Percentiles rank a stretch among this genome's conserved stretches.
Evolutionary conservation across 2,797 vertebrate genomes (phyloP).

Genomic region (Coracias cyanogaster): DNA sequence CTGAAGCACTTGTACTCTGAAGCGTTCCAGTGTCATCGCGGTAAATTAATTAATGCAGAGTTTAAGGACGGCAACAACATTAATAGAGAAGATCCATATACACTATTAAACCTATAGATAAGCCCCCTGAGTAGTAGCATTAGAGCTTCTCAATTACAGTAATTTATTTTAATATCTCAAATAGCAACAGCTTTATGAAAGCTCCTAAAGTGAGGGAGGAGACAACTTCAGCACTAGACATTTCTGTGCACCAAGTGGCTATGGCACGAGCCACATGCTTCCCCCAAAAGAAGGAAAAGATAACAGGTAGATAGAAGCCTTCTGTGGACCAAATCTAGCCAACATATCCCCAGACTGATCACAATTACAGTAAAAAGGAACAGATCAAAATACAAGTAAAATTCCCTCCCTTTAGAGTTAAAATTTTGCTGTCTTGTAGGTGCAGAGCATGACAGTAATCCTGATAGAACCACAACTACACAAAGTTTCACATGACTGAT

Average conservation of each 20-base stretch:
- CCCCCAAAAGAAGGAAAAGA: not conserved
- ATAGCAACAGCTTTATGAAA: not conserved
- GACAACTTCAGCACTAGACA: not conserved
- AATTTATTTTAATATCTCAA: not conserved
- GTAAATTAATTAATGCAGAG: not conserved
- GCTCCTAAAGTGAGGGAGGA: not conserved
- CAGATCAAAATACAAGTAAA: not conserved
- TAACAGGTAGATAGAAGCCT: not conserved
- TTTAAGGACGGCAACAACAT: not conserved
- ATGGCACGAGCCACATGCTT: not conserved
- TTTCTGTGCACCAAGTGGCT: not conserved
- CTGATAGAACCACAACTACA: not conserved
- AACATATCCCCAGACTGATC: not conserved
- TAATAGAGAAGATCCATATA: not conserved
- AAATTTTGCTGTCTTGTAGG: not conserved
- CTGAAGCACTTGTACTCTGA: not conserved
- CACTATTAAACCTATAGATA: not conserved
- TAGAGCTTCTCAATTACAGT: not conserved
- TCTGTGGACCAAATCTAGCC: not conserved
- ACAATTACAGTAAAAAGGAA: not conserved
- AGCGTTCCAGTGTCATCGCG: not conserved
- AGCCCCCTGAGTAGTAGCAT: not conserved
- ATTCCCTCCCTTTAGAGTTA: not conserved
- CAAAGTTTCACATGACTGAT: not conserved
- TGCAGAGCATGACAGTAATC: not conserved